phyloP scores from a whole-genome alignment of 2,888 invertebrate species.

The Antheraea yamamai region DNA sequence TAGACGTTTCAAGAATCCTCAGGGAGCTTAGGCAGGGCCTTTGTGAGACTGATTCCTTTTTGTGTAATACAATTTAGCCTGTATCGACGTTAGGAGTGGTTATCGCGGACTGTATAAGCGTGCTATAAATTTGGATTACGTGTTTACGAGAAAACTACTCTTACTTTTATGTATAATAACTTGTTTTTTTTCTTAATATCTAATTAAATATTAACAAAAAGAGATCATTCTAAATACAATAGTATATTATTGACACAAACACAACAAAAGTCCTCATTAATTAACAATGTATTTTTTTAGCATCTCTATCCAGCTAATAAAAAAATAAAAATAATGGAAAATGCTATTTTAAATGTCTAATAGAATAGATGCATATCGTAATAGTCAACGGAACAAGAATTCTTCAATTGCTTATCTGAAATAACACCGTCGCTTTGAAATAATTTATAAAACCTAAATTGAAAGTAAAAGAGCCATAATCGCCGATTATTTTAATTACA shows the following conservation, averaged over 20 bases:
- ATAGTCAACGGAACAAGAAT: background rate
- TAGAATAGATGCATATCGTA: background rate
- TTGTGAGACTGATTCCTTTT: slow-evolving; percentile 46
- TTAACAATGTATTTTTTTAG: background rate
- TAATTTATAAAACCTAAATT: background rate
- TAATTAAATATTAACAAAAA: background rate
- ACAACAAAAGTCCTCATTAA: background rate
- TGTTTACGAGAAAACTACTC: slow-evolving; percentile 45
- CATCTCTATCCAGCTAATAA: background rate
- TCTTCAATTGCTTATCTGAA: background rate
- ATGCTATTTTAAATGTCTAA: background rate
- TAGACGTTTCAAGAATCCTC: slow-evolving; percentile 35
- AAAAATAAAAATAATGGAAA: background rate
- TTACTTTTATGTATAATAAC: background rate
- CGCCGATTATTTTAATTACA: background rate
- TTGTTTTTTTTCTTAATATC: background rate
- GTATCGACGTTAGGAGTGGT: slow-evolving; percentile 46
- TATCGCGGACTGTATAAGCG: slow-evolving; percentile 62
- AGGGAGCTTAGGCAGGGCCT: slow-evolving; percentile 26
- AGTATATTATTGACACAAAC: background rate
- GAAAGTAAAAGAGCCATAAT: background rate
- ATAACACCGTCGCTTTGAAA: background rate
- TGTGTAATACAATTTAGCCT: slow-evolving; percentile 35
- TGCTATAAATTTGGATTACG: slow-evolving; percentile 64
- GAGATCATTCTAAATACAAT: background rate